Base-by-base conservation (phyloP, 2,888 invertebrate genomes). In the Xanthorhoe spadicearia region DNA sequence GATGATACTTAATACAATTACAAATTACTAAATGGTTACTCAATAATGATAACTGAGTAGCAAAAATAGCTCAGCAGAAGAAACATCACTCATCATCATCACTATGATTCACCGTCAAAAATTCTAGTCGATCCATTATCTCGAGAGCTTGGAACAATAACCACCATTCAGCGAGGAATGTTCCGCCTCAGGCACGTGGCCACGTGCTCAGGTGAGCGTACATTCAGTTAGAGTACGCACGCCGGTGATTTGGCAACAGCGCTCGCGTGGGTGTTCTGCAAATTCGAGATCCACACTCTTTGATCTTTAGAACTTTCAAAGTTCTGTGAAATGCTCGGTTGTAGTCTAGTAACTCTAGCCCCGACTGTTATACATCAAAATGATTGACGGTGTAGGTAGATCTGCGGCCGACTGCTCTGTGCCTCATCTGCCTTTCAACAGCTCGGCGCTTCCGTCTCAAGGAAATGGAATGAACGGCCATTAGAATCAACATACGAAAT, bases 151-250 rank as follows among this genome's bases (percentile, higher is more conserved):
- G 15, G 50, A 43, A 43, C 59, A 51, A 51, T 43, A 43, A 38
- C 58, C 58, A 35, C 32, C 50, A 9, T 58, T 32, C 32, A 32
- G 18, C 38, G 18, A 18, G n/a, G 17, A 38, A 19, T 50, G 19
- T 57, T 49, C 13, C n/a, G 38, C 38, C n/a, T 19, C n/a, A 4
- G n/a, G n/a, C n/a, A n/a, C 23, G 23, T 23, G 57, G 59, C 51
- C 59, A 50, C 50, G 38, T 58, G 51, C 59, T 23, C 51, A 50
- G 51, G 59, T 52, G 59, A 15, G 35, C 59, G 19, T 23, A 23
- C 43, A 28, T 43, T 38, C 59, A 51, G n/a, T 51, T 59, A 43
- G 23, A 17, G 19, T 35, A 51, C 43, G 19, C n/a, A 13, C 51
- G 1, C 38, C 38, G 15, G 23, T 52, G 59, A 43, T 59, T 43